These are phyloP conservation scores for Lasiurus borealis DNA, from an alignment of 2,113 vertebrate genomes.

Conservation along the genomic window DNA sequence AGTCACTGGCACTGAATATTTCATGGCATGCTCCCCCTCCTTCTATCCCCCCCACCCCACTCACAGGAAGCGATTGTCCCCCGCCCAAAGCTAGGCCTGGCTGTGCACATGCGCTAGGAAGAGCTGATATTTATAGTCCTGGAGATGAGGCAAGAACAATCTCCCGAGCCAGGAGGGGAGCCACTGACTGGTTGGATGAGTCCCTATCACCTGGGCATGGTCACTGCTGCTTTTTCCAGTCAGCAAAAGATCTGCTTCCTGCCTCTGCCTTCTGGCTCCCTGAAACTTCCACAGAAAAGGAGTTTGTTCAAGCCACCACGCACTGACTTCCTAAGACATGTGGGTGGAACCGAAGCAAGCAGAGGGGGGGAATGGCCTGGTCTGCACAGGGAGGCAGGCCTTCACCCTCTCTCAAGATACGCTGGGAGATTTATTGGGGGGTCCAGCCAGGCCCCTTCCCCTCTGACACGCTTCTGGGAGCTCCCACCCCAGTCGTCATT, in stretches of 20 bases:
- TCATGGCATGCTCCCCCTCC: constrained; percentile 79
- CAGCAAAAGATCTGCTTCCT: constrained; percentile 69
- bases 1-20: constrained; percentile 86
- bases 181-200: constrained; percentile 66
- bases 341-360: background rate
- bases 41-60: background rate
- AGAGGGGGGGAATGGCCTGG: background rate
- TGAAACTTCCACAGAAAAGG: constrained; percentile 52
- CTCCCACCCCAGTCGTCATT: background rate
- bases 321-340: background rate
- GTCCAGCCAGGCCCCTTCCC: background rate
- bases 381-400: background rate
- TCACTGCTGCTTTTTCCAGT: constrained; percentile 10
- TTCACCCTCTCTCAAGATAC: background rate
- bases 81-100: constrained; percentile 60
- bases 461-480: background rate
- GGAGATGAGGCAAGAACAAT: background rate
- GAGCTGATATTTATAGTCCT: constrained; percentile 25
- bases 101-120: background rate
- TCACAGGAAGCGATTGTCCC: constrained; percentile 71
- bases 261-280: constrained; percentile 22
- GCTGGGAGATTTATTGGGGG: background rate
- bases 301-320: background rate
- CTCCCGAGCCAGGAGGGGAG: constrained; percentile 42
- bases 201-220: constrained; percentile 37